Percentiles rank a stretch among this genome's conserved stretches.
phyloP scores from a whole-genome alignment of 2,888 invertebrate genomes.

The Agrilus biguttatus region DNA sequence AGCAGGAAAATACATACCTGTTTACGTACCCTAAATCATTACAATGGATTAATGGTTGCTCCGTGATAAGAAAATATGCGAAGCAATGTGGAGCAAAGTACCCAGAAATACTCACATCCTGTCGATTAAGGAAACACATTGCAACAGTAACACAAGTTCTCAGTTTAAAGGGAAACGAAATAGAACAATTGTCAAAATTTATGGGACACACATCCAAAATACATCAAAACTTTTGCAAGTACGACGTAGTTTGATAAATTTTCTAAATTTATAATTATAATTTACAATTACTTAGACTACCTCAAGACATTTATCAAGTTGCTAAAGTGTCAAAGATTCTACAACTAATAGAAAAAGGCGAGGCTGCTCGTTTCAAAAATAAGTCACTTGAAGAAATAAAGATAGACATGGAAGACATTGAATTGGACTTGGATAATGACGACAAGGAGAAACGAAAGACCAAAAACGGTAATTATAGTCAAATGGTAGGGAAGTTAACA shows the following conservation, averaged over 20 bases:
- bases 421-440: background rate
- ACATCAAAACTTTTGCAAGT: slow-evolving; percentile 9
- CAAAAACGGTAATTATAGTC: too few species aligned
- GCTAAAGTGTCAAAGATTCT: slow-evolving; percentile 12
- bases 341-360: slow-evolving; percentile 10
- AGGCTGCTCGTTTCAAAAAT: slow-evolving; percentile 9
- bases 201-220: slow-evolving; percentile 11
- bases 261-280: slow-evolving; percentile 1
- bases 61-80: slow-evolving; percentile 10
- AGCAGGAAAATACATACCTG: slow-evolving; percentile 7
- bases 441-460: background rate
- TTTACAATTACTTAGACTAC: slow-evolving; percentile 6
- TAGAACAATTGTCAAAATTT: slow-evolving; percentile 11
- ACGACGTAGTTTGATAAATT: slow-evolving; percentile 1
- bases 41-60: slow-evolving; percentile 9
- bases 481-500: too few species aligned
- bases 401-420: slow-evolving; percentile 8
- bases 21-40: slow-evolving; percentile 9
- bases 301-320: slow-evolving; percentile 11
- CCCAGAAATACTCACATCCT: slow-evolving; percentile 9
- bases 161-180: slow-evolving; percentile 8
- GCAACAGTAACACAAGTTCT: slow-evolving; percentile 11
- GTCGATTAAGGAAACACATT: slow-evolving; percentile 10
- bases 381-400: slow-evolving; percentile 10
- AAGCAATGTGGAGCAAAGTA: slow-evolving; percentile 7